These are phyloP conservation scores for Drosophila parvula DNA, from an alignment of 1,140 invertebrate species.

Conservation along the genomic window DNA sequence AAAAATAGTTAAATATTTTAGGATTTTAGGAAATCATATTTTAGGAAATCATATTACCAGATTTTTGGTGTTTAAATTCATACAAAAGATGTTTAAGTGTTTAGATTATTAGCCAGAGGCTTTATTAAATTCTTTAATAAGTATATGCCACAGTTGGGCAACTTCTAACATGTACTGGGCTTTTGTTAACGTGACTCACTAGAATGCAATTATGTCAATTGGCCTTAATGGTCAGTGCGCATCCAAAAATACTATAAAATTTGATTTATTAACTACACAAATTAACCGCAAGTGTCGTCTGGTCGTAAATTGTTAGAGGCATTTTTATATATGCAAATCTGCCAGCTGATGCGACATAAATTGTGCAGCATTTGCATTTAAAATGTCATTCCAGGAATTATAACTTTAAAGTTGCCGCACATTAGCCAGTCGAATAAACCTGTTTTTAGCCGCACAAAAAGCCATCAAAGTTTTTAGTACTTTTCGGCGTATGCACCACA, in stretches of 20 bases:
- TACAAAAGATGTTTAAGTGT: too few relatives aligned
- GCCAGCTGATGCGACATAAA: conserved; percentile 56
- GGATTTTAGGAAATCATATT: background rate
- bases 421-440: conserved; percentile 38
- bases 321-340: conserved; percentile 36
- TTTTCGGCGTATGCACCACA: conserved; percentile 14
- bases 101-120: too few relatives aligned
- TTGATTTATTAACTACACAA: conserved; percentile 71
- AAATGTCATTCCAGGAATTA: conserved; percentile 59
- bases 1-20: too few relatives aligned
- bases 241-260: conserved; percentile 47
- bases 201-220: conserved; percentile 63
- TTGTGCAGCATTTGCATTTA: conserved; percentile 56
- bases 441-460: conserved; percentile 36
- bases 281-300: conserved; percentile 56
- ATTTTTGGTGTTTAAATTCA: background rate
- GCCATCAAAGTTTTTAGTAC: conserved; percentile 53
- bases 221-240: conserved; percentile 28
- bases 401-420: conserved; percentile 54
- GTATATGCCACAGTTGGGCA: background rate
- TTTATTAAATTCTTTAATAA: too few relatives aligned
- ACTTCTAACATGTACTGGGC: too few relatives aligned
- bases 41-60: background rate
- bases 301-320: conserved; percentile 23
- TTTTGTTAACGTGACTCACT: conserved; percentile 6